A percentile compares a stretch with the other conserved stretches of the same genome.
phyloP scores from a whole-genome alignment of 2,113 vertebrate species.

The Percopsis transmontana region DNA sequence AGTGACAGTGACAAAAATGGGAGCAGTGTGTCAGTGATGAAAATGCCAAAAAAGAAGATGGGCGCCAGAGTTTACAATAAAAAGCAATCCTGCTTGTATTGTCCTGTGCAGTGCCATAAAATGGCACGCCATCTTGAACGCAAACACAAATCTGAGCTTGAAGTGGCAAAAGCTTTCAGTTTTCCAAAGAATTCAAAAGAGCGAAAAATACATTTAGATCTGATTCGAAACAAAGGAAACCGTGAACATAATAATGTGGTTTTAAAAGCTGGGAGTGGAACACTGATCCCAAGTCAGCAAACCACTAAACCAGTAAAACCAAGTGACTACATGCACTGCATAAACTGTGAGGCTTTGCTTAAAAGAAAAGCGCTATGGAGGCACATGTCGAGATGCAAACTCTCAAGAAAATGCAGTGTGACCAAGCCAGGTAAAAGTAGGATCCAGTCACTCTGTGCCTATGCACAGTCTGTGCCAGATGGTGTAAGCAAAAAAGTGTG shows the following conservation, averaged over 20 bases:
- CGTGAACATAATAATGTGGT: conserved; percentile 25
- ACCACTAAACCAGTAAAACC: background rate
- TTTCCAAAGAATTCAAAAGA: conserved; percentile 19
- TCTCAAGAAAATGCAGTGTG: conserved; percentile 19
- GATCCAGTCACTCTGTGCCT: conserved; percentile 20
- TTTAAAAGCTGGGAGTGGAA: conserved; percentile 22
- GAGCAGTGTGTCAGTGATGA: background rate
- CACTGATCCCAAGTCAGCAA: conserved; percentile 19
- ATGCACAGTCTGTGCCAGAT: conserved; percentile 17
- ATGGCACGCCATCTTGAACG: conserved; percentile 22
- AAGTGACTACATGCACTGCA: conserved; percentile 33
- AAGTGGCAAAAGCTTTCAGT: conserved; percentile 26
- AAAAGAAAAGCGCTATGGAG: conserved; percentile 28
- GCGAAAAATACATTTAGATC: conserved; percentile 27
- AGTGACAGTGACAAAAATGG: background rate
- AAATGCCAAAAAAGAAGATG: background rate
- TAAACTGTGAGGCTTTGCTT: conserved; percentile 27
- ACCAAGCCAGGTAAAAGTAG: conserved; percentile 23
- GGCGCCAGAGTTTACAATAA: conserved; percentile 26
- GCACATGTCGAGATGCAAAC: conserved; percentile 31
- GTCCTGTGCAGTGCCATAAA: conserved; percentile 9
- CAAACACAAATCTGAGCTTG: background rate
- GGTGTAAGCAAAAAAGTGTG: conserved; percentile 28
- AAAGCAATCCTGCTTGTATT: conserved; percentile 26
- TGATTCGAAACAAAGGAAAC: conserved; percentile 40